Conservation (phyloP, 1,140 invertebrate species). For the Neotoxoptera formosana region DNA sequence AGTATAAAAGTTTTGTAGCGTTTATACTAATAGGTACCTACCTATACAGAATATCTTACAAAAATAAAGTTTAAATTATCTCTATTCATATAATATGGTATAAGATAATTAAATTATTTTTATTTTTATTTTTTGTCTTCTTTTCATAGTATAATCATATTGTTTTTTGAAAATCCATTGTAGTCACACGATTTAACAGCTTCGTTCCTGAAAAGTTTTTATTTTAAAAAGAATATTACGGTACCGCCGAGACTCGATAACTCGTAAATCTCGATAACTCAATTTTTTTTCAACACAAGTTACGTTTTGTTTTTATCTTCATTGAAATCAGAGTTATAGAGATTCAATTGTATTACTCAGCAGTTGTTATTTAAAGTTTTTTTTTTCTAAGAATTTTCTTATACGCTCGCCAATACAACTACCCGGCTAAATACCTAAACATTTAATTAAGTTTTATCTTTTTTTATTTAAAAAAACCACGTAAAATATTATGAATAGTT, state of each 20-base stretch:
- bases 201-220: background rate
- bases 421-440: background rate
- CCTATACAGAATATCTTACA: background rate
- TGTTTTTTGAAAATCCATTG: background rate
- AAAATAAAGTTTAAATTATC: background rate
- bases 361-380: background rate
- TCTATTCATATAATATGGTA: background rate
- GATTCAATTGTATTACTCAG: background rate
- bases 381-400: background rate
- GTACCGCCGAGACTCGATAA: background rate
- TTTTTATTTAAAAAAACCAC: background rate
- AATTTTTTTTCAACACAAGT: background rate
- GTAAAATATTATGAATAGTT: background rate
- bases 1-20: background rate
- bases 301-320: background rate
- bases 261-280: background rate
- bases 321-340: background rate
- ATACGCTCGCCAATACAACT: background rate
- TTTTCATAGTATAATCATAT: background rate
- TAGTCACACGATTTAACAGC: background rate
- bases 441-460: background rate
- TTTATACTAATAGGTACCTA: background rate
- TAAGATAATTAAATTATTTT: constrained; percentile 1
- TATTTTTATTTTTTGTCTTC: background rate
- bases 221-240: background rate